These are phyloP conservation scores for Sitodiplosis mosellana DNA, from an alignment of 1,140 invertebrate genomes.

Conservation along the genomic window DNA sequence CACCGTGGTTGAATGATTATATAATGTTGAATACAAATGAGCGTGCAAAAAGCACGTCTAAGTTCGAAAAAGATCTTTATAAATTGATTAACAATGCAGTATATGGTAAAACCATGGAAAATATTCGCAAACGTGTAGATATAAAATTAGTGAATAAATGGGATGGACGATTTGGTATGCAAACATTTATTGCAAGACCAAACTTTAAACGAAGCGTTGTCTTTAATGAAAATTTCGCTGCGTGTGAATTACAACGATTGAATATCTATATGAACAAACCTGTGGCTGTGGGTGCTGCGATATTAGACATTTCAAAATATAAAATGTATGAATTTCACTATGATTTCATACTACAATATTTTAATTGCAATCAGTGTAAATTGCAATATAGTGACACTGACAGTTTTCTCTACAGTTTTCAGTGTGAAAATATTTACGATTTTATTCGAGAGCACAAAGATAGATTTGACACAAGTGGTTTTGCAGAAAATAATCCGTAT, in stretches of 20 bases:
- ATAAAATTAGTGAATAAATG: constrained; percentile 23
- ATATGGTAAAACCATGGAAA: constrained; percentile 31
- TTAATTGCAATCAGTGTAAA: constrained; percentile 11
- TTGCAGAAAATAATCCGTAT: constrained; percentile 8
- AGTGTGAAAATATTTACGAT: constrained; percentile 23
- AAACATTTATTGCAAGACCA: constrained; percentile 21
- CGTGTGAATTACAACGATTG: constrained; percentile 19
- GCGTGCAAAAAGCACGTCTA: constrained; percentile 19
- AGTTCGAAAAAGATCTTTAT: constrained; percentile 32
- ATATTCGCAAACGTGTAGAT: constrained; percentile 25
- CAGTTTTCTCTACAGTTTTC: constrained; percentile 21
- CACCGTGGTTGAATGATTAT: constrained; percentile 26
- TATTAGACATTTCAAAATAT: constrained; percentile 24
- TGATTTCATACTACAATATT: constrained; percentile 13
- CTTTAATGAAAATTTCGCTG: constrained; percentile 21
- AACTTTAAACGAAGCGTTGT: constrained; percentile 20
- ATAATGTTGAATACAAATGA: constrained; percentile 26
- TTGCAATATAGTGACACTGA: constrained; percentile 27
- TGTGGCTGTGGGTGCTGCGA: constrained; percentile 22
- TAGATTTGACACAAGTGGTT: constrained; percentile 18
- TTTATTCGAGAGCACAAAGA: constrained; percentile 18
- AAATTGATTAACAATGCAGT: constrained; percentile 30
- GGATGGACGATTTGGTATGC: constrained; percentile 14
- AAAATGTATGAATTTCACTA: constrained; percentile 21
- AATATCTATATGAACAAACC: constrained; percentile 23